Base-by-base conservation (phyloP, 2,113 vertebrate species). In the Scomber colias region DNA sequence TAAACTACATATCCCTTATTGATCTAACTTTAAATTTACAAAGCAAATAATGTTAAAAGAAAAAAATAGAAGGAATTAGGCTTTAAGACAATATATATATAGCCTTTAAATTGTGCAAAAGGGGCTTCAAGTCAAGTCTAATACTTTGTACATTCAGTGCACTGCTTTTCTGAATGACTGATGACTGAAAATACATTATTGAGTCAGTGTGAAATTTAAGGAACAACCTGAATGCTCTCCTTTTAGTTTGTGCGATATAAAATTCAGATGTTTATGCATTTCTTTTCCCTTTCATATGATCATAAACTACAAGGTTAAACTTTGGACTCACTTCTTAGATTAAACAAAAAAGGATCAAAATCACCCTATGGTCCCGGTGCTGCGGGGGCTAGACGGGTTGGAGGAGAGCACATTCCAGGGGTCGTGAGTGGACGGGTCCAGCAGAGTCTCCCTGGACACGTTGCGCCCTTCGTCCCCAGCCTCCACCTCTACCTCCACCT, bases 321-420 rank as follows among this genome's bases (percentile, higher is more conserved):
- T 35, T 27, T 49, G 44, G 21, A 61, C 45, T 51, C 46, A 53
- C 44, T 51, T 46, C 44, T 51, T 46, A 56, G 19, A 62, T 45
- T 65, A 13, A 3, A n/a, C 62, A 57, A 50, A 46, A 3, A 8
- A 46, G 19, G 14, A 0, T 3, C 17, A 0, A 30, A 14, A 11
- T 89, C 79, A 93, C 21, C 90, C 89, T 56, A 92, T 75, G 19
- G 66, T 77, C 7, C 90, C 93, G 50, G 81, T 59, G 82, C 85
- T 88, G 53, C 95, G 90, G 5, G 96, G 95, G 51, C 96, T 96
- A 1, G 71, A 79, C n/a, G 70, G 77, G 81, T 69, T 82, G 31
- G 80, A 86, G 12, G 89, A 93, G 71, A 95, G 91, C 84, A 95
- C 93, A 1, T 95, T 93, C 0, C 95, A 94, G 0, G 97, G 97